Percentiles rank a stretch among this genome's conserved stretches.
Evolutionary conservation across 2,888 invertebrate species (phyloP).

Genomic region (Heliconius ismenius): DNA sequence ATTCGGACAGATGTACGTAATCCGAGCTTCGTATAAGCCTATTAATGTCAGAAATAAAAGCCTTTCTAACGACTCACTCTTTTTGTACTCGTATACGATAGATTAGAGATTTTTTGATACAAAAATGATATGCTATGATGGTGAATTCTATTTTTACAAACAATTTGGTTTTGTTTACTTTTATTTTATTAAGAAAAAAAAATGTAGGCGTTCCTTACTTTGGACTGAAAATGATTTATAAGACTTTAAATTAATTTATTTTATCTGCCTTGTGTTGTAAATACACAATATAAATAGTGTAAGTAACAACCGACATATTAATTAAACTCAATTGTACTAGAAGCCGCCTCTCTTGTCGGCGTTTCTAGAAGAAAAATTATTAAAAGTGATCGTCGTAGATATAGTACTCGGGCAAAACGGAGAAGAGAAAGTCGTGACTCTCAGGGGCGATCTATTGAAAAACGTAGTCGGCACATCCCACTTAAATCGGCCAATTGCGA

Average conservation of each 20-base stretch:
- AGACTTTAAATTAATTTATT: not conserved
- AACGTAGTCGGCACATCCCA: no score
- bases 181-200: not conserved
- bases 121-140: not conserved
- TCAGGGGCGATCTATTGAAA: no score
- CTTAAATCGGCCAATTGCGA: no score
- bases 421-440: no score
- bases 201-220: no score
- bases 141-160: not conserved
- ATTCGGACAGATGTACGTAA: slow-evolving; percentile 30
- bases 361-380: not conserved
- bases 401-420: no score
- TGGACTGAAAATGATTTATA: not conserved
- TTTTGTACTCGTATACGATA: slow-evolving; percentile 6
- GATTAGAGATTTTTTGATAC: not conserved
- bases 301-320: not conserved
- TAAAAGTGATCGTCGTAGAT: no score
- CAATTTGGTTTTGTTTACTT: not conserved
- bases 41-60: slow-evolving; percentile 34
- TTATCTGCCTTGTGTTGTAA: not conserved
- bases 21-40: slow-evolving; percentile 32
- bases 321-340: not conserved
- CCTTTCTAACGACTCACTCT: slow-evolving; percentile 28
- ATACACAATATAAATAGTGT: not conserved
- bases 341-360: not conserved